Conservation (phyloP, 2,797 vertebrate species). For the Characodon lateralis region DNA sequence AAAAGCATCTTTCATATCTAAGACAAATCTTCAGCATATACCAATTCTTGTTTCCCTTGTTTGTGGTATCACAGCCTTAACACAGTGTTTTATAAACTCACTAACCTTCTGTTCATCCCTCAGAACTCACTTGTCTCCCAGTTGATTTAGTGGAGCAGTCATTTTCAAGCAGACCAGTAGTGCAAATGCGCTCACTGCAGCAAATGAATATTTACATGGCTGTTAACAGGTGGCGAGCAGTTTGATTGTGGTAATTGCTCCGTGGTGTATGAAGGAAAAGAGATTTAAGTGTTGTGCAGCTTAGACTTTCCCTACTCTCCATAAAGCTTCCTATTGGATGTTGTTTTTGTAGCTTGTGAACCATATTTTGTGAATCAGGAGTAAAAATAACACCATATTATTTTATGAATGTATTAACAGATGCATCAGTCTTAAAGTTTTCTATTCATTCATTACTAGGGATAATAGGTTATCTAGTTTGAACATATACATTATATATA, state of each 20-base stretch:
- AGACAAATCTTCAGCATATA: slow-evolving; percentile 60
- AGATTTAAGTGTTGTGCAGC: slow-evolving; percentile 47
- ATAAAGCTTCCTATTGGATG: slow-evolving; percentile 52
- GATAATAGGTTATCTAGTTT: not conserved
- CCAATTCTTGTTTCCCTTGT: slow-evolving; percentile 39
- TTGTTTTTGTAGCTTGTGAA: slow-evolving; percentile 21
- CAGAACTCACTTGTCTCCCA: slow-evolving; percentile 60
- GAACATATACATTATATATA: no score
- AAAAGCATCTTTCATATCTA: slow-evolving; percentile 25
- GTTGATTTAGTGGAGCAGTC: slow-evolving; percentile 67
- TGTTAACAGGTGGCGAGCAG: slow-evolving; percentile 79
- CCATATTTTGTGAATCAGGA: slow-evolving; percentile 24
- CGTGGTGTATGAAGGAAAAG: slow-evolving; percentile 60
- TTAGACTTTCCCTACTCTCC: slow-evolving; percentile 41
- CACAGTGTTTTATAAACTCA: slow-evolving; percentile 70
- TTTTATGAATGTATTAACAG: not conserved
- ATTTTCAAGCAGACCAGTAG: slow-evolving; percentile 66
- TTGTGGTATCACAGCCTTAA: slow-evolving; percentile 65
- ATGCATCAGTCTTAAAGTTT: not conserved
- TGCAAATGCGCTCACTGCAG: slow-evolving; percentile 50
- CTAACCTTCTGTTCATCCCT: slow-evolving; percentile 56
- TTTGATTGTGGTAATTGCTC: slow-evolving; percentile 76
- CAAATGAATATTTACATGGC: slow-evolving; percentile 80
- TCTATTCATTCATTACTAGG: not conserved
- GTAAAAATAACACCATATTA: not conserved